These are phyloP conservation scores for Ruditapes philippinarum DNA, from an alignment of 1,140 invertebrate genomes.

Conservation along the genomic window DNA sequence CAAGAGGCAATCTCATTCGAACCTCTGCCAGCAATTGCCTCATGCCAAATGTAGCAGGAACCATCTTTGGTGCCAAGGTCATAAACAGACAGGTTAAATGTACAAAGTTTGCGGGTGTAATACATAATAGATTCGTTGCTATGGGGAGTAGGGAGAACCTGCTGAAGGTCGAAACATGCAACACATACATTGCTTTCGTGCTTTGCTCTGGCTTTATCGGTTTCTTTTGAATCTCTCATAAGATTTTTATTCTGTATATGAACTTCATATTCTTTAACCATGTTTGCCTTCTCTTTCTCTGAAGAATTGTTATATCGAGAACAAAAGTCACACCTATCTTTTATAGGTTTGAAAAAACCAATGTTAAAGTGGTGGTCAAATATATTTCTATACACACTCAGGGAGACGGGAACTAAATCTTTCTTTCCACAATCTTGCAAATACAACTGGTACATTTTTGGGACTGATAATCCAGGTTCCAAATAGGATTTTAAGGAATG, in stretches of 20 bases:
- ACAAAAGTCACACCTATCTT: conserved; percentile 4
- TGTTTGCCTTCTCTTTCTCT: background rate
- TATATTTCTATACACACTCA: conserved; percentile 1
- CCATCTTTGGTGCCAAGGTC: conserved; percentile 12
- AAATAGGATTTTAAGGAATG: conserved; percentile 30
- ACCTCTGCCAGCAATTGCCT: conserved; percentile 16
- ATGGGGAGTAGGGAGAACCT: conserved; percentile 18
- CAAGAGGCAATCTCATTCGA: conserved; percentile 25
- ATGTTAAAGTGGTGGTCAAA: conserved; percentile 6
- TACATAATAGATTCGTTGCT: conserved; percentile 4
- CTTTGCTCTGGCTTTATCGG: background rate
- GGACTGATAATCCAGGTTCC: background rate
- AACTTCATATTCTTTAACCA: background rate
- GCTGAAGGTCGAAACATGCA: conserved; percentile 31
- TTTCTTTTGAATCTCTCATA: background rate
- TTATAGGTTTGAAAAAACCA: background rate
- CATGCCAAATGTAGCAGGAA: conserved; percentile 33
- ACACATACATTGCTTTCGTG: background rate
- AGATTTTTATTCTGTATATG: background rate
- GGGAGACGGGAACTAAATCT: background rate
- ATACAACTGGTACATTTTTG: conserved; percentile 38
- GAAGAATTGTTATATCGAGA: background rate
- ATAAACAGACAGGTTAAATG: conserved; percentile 28
- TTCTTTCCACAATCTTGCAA: background rate
- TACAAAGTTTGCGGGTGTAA: background rate